Base-by-base conservation (phyloP, 2,888 invertebrate genomes). In the Cheilosia grossa region DNA sequence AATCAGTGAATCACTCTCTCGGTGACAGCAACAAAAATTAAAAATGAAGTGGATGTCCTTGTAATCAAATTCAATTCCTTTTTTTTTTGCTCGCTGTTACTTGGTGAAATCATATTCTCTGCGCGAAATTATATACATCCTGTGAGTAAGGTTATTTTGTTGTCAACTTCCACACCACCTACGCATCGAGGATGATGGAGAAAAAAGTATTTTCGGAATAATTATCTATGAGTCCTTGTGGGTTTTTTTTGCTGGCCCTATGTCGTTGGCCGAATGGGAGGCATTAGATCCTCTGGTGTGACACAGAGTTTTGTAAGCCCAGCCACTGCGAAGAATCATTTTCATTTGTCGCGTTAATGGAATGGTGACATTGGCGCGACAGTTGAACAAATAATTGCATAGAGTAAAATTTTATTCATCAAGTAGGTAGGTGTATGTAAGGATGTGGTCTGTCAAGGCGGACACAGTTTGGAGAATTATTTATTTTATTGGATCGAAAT, bases 1-100 rank as follows among this genome's bases (percentile, higher is more conserved):
- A 24, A 58, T 74, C 69, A 79, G 30, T 30, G 30, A 30, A 9
- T 30, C 30, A 30, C 70, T 66, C 69, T 51, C 54, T 70, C 54
- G 49, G 64, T 58, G 51, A 37, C 64, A 83, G 69, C 78, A 83
- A 79, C 59, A 83, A 74, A 74, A 82, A 79, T 79, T 79, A 79
- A 83, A 83, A 79, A 74, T 79, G 63, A 82, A 82, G 82, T 82
- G 82, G 73, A 51, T 73, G 72, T 82, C 72, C 77, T 82, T 72
- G 72, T 72, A 66, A 77, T 82, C 77, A 66, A 77, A 82, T 82
- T 82, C 82, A 70, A 58, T 70, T 37, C 47, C 40, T 40, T 47
- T 47, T 49, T 40, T 44, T 61, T 53, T 61, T 61, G 19, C 19
- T 63, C 24, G 7, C 21, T 73, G 49, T 61, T 72, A 61, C 72